Percentiles rank a stretch among this genome's conserved stretches.
Conservation (phyloP, 2,888 invertebrate species). For the Cerceris rybyensis region DNA sequence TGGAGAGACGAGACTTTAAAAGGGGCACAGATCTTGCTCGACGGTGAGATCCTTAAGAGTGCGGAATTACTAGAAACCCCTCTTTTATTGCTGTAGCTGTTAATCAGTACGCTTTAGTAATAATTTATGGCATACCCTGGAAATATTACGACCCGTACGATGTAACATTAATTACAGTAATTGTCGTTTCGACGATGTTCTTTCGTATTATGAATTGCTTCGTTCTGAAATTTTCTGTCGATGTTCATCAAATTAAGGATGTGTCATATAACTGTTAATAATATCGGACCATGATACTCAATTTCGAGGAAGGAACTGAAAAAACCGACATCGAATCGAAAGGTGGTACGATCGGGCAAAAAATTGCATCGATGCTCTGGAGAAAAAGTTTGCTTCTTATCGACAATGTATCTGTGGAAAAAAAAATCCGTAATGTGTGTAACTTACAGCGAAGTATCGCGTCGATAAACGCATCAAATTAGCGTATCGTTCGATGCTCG, state of each 20-base stretch:
- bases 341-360: not conserved
- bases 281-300: not conserved
- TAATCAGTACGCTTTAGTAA: no score
- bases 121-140: no score
- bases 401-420: slow-evolving; percentile 39
- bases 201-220: no score
- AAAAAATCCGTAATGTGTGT: slow-evolving; percentile 14
- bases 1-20: slow-evolving; percentile 1
- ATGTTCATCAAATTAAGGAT: no score
- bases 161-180: not conserved
- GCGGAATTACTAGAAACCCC: no score
- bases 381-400: not conserved
- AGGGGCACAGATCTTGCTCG: not conserved
- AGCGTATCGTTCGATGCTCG: slow-evolving; percentile 51
- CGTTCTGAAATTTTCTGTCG: no score
- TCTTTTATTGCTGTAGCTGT: no score
- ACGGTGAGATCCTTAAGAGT: no score
- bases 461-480: slow-evolving; percentile 50
- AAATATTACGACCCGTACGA: not conserved
- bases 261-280: no score
- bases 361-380: not conserved
- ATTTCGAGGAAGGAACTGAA: not conserved
- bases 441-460: slow-evolving; percentile 37
- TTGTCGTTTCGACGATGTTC: not conserved
- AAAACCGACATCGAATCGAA: not conserved